Conservation (phyloP, 2,797 vertebrate species). For the Hafferia zeledoni region DNA sequence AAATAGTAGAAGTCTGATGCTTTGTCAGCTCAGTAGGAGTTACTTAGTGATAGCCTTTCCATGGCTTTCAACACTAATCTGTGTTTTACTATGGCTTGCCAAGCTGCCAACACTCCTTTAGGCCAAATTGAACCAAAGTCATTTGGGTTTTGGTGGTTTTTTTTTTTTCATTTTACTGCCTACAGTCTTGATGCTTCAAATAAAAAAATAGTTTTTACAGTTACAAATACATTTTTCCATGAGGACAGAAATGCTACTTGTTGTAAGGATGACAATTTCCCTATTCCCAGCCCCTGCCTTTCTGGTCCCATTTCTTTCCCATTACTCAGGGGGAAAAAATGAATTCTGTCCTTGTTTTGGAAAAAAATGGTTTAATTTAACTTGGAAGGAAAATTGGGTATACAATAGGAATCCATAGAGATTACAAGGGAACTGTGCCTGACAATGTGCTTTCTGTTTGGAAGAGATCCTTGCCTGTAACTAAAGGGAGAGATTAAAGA, state of each 20-base stretch:
- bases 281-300: not conserved
- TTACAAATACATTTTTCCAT: not conserved
- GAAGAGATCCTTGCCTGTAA: constrained; percentile 31
- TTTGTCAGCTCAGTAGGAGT: not conserved
- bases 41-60: not conserved
- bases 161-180: not conserved
- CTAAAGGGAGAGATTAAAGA: constrained; percentile 28
- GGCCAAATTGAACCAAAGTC: not conserved
- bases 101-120: not conserved
- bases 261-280: not conserved
- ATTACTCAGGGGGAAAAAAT: not conserved
- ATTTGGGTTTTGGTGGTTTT: not conserved
- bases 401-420: not conserved
- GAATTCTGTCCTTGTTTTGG: not conserved
- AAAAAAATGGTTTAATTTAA: constrained; percentile 28
- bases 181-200: not conserved
- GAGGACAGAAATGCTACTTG: not conserved
- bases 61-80: not conserved
- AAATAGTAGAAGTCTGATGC: not conserved
- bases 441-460: not conserved
- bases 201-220: not conserved
- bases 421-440: not conserved
- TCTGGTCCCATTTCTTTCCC: not conserved
- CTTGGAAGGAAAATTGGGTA: not conserved
- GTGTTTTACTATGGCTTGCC: not conserved